Percentiles rank a stretch among this genome's conserved stretches.
These are phyloP conservation scores for Masticophis lateralis DNA, from an alignment of 2,797 vertebrate genomes.

Conservation along the genomic window DNA sequence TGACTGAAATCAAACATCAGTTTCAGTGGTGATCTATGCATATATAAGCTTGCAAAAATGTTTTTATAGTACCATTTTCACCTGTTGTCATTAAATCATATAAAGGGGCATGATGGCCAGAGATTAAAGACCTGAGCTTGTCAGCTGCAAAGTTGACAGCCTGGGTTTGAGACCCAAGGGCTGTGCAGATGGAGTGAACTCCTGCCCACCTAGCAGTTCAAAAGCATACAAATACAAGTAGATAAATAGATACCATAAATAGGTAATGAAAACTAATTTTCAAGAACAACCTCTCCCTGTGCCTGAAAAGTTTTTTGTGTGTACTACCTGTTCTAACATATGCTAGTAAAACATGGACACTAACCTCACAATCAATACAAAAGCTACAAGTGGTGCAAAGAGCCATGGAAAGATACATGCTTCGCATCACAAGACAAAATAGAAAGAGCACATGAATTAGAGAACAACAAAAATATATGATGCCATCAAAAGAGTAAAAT, in stretches of 20 bases:
- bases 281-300: background rate
- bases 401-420: background rate
- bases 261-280: background rate
- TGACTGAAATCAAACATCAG: background rate
- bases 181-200: background rate
- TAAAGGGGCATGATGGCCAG: background rate
- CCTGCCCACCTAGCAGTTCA: background rate
- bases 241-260: background rate
- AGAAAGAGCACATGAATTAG: no score
- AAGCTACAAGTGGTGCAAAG: background rate
- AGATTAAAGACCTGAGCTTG: background rate
- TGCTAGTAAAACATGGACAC: background rate
- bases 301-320: background rate
- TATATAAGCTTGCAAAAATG: background rate
- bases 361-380: background rate
- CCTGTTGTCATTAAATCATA: conserved; percentile 27
- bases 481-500: background rate
- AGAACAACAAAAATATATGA: background rate
- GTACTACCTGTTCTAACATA: background rate
- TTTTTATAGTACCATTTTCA: background rate
- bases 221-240: background rate
- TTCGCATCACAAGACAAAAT: background rate
- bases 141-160: background rate
- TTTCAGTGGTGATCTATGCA: background rate
- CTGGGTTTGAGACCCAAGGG: background rate